Percentiles rank a stretch among this genome's conserved stretches.
Conservation (phyloP, 2,113 vertebrate species). For the Heptranchias perlo region DNA sequence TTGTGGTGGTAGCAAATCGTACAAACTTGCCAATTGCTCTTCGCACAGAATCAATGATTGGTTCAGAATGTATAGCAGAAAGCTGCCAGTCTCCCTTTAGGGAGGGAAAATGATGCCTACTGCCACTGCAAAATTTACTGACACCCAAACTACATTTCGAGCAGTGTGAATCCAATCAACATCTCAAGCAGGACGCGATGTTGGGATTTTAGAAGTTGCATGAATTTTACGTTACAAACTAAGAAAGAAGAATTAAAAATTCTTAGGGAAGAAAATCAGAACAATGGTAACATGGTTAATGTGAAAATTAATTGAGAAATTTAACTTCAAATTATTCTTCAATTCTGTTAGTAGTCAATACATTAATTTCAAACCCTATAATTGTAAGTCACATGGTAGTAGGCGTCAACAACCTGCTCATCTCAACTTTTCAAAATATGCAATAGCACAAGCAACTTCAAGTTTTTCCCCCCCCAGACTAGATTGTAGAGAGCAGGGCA, state of each 20-base stretch:
- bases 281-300: background rate
- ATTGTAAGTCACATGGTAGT: slow-evolving; percentile 11
- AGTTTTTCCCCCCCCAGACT: background rate
- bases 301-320: background rate
- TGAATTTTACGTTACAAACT: background rate
- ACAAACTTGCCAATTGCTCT: background rate
- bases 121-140: background rate
- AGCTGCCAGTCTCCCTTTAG: background rate
- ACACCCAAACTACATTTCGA: background rate
- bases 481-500: slow-evolving; percentile 45
- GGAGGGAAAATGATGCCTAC: background rate
- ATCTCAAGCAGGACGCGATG: background rate
- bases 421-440: slow-evolving; percentile 30
- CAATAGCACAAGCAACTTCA: slow-evolving; percentile 24
- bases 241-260: background rate
- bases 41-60: background rate
- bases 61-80: background rate
- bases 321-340: background rate
- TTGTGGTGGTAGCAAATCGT: background rate
- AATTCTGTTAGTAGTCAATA: background rate
- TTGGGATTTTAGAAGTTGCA: background rate
- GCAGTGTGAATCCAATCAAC: background rate
- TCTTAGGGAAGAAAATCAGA: background rate
- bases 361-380: slow-evolving; percentile 27
- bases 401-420: slow-evolving; percentile 24